A percentile compares a stretch with the other conserved stretches of the same genome.
Conservation (phyloP, 1,140 invertebrate species). For the Steinernema khuongi region DNA sequence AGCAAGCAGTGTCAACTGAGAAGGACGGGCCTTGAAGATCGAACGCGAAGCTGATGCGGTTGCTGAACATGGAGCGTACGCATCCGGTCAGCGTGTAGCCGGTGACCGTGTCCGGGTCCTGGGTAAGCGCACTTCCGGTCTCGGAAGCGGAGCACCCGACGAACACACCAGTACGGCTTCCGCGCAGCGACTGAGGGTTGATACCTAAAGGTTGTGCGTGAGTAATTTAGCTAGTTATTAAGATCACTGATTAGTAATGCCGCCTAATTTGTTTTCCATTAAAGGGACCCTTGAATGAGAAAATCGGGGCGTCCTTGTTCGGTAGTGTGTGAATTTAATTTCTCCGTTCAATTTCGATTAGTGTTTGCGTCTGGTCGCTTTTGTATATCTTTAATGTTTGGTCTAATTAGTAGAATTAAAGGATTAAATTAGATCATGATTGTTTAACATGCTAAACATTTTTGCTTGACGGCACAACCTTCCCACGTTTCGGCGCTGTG, state of each 20-base stretch:
- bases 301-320: no score
- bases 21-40: slow-evolving; percentile 79
- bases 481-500: slow-evolving; percentile 25
- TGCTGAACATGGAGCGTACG: slow-evolving; percentile 87
- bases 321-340: no score
- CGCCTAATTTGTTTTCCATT: no score
- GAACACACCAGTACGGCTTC: slow-evolving; percentile 58
- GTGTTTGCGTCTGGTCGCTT: neutral
- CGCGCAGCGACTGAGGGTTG: slow-evolving; percentile 64
- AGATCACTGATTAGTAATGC: no score
- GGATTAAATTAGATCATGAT: no score
- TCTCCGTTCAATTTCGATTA: neutral
- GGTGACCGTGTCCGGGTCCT: slow-evolving; percentile 70
- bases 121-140: slow-evolving; percentile 71
- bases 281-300: no score
- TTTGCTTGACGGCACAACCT: neutral
- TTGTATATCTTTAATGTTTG: no score
- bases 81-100: slow-evolving; percentile 89
- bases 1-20: slow-evolving; percentile 88
- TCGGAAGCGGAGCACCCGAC: slow-evolving; percentile 62
- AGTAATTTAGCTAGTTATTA: no score
- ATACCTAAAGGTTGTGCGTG: slow-evolving; percentile 66
- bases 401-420: no score
- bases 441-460: slow-evolving; percentile 23
- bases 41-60: slow-evolving; percentile 88